Evolutionary conservation across 1,140 invertebrate species (phyloP).

Genomic region (Neotoxoptera formosana): DNA sequence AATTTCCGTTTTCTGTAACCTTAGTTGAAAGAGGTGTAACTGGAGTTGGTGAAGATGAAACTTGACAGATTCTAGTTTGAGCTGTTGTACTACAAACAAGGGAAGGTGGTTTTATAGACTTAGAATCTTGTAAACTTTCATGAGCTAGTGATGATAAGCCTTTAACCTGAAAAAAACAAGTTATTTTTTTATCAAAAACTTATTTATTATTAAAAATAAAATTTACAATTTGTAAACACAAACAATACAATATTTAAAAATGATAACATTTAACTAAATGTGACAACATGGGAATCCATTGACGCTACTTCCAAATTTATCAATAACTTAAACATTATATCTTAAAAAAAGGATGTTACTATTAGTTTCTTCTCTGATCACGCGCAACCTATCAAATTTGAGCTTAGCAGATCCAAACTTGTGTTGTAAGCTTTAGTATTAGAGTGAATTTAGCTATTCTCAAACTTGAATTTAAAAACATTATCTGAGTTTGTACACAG

Average conservation of each 20-base stretch:
- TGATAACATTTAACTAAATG: no score
- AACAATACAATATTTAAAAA: no score
- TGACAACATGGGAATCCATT: no score
- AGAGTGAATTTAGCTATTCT: background rate
- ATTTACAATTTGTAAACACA: no score
- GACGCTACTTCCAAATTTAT: no score
- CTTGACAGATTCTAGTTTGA: conserved; percentile 55
- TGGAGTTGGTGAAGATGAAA: conserved; percentile 43
- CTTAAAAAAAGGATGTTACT: background rate
- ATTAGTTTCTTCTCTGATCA: background rate
- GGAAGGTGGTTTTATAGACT: conserved; percentile 50
- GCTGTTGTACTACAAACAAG: conserved; percentile 45
- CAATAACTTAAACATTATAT: background rate
- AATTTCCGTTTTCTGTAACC: conserved; percentile 46
- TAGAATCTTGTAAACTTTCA: conserved; percentile 54
- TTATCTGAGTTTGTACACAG: no score
- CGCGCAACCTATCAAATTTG: background rate
- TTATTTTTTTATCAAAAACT: background rate
- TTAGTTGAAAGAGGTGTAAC: conserved; percentile 13
- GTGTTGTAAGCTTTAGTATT: background rate
- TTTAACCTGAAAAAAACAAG: conserved; percentile 40
- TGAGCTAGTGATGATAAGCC: conserved; percentile 47
- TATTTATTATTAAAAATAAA: no score
- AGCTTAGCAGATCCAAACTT: background rate
- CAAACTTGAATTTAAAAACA: no score